phyloP scores from a whole-genome alignment of 2,797 vertebrate genomes.

The Sebastes taczanowskii region DNA sequence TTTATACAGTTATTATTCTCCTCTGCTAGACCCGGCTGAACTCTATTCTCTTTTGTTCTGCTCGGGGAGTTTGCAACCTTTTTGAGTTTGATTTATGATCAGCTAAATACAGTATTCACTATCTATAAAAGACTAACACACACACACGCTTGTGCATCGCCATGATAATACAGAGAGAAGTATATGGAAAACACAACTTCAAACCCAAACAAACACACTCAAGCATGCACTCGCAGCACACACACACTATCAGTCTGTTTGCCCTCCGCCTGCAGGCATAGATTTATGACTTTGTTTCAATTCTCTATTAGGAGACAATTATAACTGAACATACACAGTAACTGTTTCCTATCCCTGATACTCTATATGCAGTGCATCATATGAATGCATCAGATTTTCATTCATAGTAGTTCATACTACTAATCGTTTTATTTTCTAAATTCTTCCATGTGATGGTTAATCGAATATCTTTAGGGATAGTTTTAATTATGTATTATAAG shows the following conservation, averaged over 20 bases:
- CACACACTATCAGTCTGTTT: background rate
- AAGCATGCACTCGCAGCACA: background rate
- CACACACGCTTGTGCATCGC: background rate
- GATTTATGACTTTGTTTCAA: constrained; percentile 20
- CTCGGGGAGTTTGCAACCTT: constrained; percentile 30
- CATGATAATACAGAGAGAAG: background rate
- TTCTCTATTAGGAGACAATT: constrained; percentile 6
- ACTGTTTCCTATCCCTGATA: background rate
- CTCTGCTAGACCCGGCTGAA: constrained; percentile 27
- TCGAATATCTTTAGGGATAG: no score
- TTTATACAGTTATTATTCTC: constrained; percentile 47
- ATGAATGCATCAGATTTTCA: background rate
- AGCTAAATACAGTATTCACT: constrained; percentile 2
- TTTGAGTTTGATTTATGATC: constrained; percentile 63
- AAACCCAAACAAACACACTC: background rate
- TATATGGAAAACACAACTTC: constrained; percentile 14
- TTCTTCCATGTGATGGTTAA: no score
- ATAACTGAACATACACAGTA: background rate
- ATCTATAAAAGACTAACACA: constrained; percentile 11
- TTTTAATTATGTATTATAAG: no score
- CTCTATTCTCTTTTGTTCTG: constrained; percentile 40
- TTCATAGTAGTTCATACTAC: background rate
- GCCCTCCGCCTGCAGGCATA: background rate
- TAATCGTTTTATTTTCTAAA: no score
- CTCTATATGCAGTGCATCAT: background rate